Percentiles rank a stretch among this genome's conserved stretches.
Evolutionary conservation across 2,113 vertebrate species (phyloP).

Genomic region (Hypomesus transpacificus): DNA sequence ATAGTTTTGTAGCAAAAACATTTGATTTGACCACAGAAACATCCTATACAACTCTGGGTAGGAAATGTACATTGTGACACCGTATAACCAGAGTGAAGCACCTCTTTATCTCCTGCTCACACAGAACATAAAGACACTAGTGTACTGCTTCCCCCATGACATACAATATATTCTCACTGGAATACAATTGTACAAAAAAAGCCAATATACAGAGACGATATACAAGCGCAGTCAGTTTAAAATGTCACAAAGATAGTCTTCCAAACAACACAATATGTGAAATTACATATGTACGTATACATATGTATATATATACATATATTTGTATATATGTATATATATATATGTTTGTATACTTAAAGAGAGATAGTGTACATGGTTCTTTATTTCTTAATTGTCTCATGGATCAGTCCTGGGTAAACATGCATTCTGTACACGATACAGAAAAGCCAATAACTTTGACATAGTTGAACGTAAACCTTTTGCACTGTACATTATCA

Average conservation of each 20-base stretch:
- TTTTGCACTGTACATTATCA: background rate
- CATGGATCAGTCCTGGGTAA: conserved; percentile 21
- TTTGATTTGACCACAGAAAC: conserved; percentile 55
- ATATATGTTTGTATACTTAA: background rate
- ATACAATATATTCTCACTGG: conserved; percentile 19
- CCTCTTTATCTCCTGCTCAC: conserved; percentile 5
- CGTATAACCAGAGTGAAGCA: conserved; percentile 29
- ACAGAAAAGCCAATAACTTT: conserved; percentile 19
- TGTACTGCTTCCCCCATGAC: conserved; percentile 13
- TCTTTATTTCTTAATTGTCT: conserved; percentile 1
- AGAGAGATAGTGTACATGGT: conserved; percentile 9
- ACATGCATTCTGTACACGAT: conserved; percentile 31
- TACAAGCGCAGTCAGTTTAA: conserved; percentile 31
- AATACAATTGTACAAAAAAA: conserved; percentile 42
- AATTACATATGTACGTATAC: conserved; percentile 11
- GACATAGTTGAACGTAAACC: conserved; percentile 42
- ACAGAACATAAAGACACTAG: conserved; percentile 23
- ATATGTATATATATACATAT: conserved; percentile 19
- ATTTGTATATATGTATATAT: conserved; percentile 5
- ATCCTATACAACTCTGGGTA: conserved; percentile 44
- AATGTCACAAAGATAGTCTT: conserved; percentile 26
- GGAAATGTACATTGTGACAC: conserved; percentile 33
- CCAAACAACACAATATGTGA: conserved; percentile 26
- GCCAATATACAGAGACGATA: conserved; percentile 44
- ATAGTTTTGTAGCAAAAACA: conserved; percentile 56